A percentile compares a stretch with the other conserved stretches of the same genome.
Evolutionary conservation across 2,113 vertebrate genomes (phyloP).

Genomic region (Paracanthobrama guichenoti): DNA sequence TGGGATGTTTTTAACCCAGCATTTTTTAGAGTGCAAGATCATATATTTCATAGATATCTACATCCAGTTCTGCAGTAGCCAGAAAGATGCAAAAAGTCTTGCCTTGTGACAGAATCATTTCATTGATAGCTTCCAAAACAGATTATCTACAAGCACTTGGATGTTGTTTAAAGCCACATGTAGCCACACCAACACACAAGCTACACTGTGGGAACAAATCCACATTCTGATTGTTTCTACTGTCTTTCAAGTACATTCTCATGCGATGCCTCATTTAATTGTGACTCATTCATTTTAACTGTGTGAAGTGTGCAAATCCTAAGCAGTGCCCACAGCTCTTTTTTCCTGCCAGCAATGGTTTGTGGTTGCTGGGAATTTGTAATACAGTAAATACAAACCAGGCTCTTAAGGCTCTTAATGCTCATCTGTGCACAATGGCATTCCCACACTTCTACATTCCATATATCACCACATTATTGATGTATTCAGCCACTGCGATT

Average conservation of each 20-base stretch:
- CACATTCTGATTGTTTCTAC: constrained; percentile 30
- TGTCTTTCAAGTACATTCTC: constrained; percentile 7
- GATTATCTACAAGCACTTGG: background rate
- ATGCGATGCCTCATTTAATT: constrained; percentile 11
- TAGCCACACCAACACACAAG: constrained; percentile 3
- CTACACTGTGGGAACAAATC: constrained; percentile 6
- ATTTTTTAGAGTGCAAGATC: too few relatives aligned
- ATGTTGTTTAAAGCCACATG: background rate
- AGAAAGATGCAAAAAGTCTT: background rate
- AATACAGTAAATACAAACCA: constrained; percentile 4
- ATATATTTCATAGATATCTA: background rate
- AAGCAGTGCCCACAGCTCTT: constrained; percentile 1
- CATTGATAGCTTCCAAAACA: constrained; percentile 1
- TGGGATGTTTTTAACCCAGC: too few relatives aligned
- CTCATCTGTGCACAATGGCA: constrained; percentile 9
- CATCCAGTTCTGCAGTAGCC: background rate
- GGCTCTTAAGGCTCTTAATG: constrained; percentile 1
- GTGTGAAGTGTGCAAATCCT: constrained; percentile 11
- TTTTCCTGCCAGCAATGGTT: background rate
- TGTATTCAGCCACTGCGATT: background rate
- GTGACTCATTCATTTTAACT: background rate
- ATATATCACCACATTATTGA: background rate
- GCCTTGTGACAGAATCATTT: background rate
- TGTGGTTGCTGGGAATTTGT: background rate
- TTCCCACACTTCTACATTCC: background rate